These are phyloP conservation scores for Zaprionus lineosus DNA, from an alignment of 2,888 invertebrate species.

Conservation along the genomic window DNA sequence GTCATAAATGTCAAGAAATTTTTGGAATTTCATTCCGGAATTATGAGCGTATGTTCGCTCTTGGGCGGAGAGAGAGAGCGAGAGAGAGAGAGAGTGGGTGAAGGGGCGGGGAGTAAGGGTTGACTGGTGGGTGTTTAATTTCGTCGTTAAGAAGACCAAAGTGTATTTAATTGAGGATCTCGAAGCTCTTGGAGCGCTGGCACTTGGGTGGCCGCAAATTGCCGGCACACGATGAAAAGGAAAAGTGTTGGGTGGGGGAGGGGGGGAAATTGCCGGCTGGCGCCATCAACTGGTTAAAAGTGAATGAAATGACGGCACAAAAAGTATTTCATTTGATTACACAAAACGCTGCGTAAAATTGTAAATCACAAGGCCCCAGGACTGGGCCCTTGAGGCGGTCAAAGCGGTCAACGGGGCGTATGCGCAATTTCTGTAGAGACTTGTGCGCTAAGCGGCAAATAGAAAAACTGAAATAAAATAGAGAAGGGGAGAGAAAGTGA, in stretches of 20 bases:
- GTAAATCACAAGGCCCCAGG: slow-evolving; percentile 57
- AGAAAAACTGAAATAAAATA: neutral
- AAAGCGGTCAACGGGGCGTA: slow-evolving; percentile 48
- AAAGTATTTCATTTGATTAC: slow-evolving; percentile 48
- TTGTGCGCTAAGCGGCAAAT: slow-evolving; percentile 46
- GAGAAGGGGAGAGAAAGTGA: neutral
- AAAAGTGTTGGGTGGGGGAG: neutral
- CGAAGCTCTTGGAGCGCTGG: slow-evolving; percentile 2
- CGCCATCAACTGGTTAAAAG: slow-evolving; percentile 36
- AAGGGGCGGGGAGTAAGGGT: neutral
- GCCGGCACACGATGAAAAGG: slow-evolving; percentile 27
- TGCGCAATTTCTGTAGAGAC: slow-evolving; percentile 63
- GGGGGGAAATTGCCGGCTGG: slow-evolving; percentile 27
- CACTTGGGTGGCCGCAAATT: slow-evolving; percentile 16
- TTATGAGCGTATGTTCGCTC: too few species aligned
- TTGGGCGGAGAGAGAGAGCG: too few species aligned
- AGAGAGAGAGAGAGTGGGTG: too few species aligned
- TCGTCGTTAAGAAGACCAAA: slow-evolving; percentile 30
- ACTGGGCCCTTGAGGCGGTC: slow-evolving; percentile 10
- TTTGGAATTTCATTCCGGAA: slow-evolving; percentile 45
- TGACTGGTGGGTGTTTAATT: slow-evolving; percentile 36
- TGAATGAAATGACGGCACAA: slow-evolving; percentile 21
- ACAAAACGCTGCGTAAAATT: slow-evolving; percentile 19
- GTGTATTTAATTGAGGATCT: slow-evolving; percentile 49
- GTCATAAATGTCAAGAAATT: slow-evolving; percentile 72